Conservation (phyloP, 2,113 vertebrate species). For the Percina caprodes region DNA sequence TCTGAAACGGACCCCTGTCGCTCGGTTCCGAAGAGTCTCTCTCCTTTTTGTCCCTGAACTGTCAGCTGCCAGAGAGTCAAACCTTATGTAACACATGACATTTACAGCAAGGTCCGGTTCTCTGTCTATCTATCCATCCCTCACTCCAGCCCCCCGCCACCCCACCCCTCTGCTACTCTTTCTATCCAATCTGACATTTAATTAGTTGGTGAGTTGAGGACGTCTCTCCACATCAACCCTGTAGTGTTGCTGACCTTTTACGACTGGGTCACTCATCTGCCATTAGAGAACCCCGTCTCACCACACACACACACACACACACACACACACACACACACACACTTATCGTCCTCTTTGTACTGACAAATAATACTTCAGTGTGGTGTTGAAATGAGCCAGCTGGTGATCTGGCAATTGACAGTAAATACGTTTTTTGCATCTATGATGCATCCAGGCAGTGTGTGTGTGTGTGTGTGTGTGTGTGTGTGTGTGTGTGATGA, state of each 20-base stretch:
- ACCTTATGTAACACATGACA: conserved; percentile 72
- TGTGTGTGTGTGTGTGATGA: conserved; percentile 13
- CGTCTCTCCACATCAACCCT: conserved; percentile 78
- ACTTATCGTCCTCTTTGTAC: conserved; percentile 17
- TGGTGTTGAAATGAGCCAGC: conserved; percentile 48
- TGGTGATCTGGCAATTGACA: conserved; percentile 46
- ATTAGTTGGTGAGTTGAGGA: conserved; percentile 83
- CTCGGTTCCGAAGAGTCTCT: conserved; percentile 6
- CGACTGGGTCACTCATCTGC: conserved; percentile 80
- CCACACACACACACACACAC: conserved; percentile 1
- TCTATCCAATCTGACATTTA: conserved; percentile 83
- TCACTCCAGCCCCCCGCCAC: conserved; percentile 4
- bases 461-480: conserved; percentile 25
- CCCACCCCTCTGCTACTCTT: background rate
- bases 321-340: conserved; percentile 21
- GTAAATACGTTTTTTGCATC: conserved; percentile 26
- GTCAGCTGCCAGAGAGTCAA: conserved; percentile 45
- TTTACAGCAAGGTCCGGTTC: conserved; percentile 65
- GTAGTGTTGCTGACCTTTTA: conserved; percentile 83
- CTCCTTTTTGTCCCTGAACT: conserved; percentile 40
- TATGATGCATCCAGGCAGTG: background rate
- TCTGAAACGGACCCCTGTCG: too few species aligned
- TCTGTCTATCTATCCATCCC: conserved; percentile 59
- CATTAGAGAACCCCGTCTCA: conserved; percentile 69
- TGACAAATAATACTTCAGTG: conserved; percentile 33